Evolutionary conservation across 2,113 vertebrate species (phyloP).

Genomic region (Hyperoodon ampullatus): DNA sequence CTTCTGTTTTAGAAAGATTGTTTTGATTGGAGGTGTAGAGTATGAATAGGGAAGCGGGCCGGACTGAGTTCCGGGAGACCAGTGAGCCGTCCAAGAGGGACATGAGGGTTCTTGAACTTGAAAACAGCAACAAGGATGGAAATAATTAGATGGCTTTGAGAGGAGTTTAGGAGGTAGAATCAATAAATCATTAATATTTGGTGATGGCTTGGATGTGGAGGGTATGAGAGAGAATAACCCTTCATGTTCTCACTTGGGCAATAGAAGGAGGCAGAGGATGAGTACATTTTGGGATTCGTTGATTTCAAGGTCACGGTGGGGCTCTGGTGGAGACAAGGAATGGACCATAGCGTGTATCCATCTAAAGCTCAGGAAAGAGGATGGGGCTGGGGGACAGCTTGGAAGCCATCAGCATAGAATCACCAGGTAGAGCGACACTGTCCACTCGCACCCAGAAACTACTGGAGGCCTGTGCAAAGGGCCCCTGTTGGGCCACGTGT

Average conservation of each 20-base stretch:
- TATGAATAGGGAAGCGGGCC: not conserved
- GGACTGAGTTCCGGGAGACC: not conserved
- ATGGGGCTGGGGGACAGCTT: not conserved
- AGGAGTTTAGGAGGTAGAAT: not conserved
- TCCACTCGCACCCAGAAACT: not conserved
- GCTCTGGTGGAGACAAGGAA: not conserved
- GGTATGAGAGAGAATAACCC: not conserved
- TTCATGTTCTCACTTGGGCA: fast-evolving
- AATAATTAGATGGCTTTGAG: not conserved
- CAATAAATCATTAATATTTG: not conserved
- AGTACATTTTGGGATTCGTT: fast-evolving
- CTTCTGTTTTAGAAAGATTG: not conserved
- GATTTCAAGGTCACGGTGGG: not conserved
- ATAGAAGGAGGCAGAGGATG: not conserved
- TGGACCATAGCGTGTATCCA: fast-evolving
- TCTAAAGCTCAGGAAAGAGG: not conserved
- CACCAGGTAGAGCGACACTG: not conserved
- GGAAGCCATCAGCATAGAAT: not conserved
- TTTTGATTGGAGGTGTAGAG: not conserved
- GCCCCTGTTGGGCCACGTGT: not conserved
- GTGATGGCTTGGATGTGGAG: not conserved
- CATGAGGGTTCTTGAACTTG: not conserved
- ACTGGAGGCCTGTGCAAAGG: not conserved
- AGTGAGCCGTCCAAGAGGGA: not conserved
- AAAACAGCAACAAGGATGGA: no score